A percentile compares a stretch with the other conserved stretches of the same genome.
These are phyloP conservation scores for Gymnarchus niloticus DNA, from an alignment of 2,113 vertebrate species.

Conservation along the genomic window DNA sequence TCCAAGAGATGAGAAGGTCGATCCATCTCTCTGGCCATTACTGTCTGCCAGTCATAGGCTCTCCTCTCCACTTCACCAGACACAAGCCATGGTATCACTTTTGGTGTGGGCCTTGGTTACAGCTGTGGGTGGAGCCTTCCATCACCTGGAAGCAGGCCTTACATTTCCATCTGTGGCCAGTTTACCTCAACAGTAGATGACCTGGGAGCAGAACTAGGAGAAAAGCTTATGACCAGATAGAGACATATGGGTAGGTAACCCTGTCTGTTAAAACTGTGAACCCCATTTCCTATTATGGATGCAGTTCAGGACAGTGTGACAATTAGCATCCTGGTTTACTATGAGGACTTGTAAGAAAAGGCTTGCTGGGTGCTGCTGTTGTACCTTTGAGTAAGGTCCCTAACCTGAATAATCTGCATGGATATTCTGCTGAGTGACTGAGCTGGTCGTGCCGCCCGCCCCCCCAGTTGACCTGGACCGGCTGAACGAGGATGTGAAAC, in stretches of 20 bases:
- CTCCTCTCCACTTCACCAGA: neutral
- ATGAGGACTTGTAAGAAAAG: neutral
- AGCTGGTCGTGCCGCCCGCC: neutral
- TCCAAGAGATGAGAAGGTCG: neutral
- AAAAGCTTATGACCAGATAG: neutral
- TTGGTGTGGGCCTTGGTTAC: neutral
- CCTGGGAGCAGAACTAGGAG: neutral
- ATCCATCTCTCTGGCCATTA: neutral
- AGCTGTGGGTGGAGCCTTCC: neutral
- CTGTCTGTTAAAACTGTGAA: neutral
- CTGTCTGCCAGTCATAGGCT: too few species aligned
- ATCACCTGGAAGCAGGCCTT: neutral
- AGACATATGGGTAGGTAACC: too few species aligned
- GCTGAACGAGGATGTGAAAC: constrained; percentile 84
- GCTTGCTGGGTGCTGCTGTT: neutral
- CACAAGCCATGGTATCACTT: neutral
- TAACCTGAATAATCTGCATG: neutral
- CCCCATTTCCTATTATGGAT: neutral
- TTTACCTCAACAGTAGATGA: neutral
- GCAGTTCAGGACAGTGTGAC: too few species aligned
- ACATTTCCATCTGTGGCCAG: neutral
- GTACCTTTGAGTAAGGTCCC: neutral
- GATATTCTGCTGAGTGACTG: neutral
- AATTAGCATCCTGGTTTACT: too few species aligned
- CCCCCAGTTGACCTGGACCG: constrained; percentile 85